Evolutionary conservation across 2,888 invertebrate species (phyloP).

Genomic region (Serrognathus titanus): DNA sequence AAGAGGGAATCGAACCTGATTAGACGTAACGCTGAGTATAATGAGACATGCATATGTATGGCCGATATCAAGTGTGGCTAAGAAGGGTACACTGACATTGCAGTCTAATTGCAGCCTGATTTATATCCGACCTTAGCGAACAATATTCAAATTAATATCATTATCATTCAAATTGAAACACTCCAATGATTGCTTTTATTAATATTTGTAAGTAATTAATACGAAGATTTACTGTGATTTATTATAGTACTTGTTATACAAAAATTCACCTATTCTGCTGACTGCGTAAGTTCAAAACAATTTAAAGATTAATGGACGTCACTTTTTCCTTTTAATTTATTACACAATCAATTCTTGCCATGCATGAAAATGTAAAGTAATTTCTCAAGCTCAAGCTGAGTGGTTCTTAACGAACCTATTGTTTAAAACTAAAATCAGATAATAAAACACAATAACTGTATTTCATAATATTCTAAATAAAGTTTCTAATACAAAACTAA

Average conservation of each 20-base stretch:
- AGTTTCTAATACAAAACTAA: too few relatives aligned
- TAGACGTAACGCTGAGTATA: constrained; percentile 33
- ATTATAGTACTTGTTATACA: neutral
- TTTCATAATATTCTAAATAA: too few relatives aligned
- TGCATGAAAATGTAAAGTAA: too few relatives aligned
- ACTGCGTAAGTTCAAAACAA: too few relatives aligned
- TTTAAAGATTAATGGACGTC: too few relatives aligned
- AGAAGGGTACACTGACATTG: constrained; percentile 38
- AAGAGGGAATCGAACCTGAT: constrained; percentile 40
- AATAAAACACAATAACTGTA: too few relatives aligned
- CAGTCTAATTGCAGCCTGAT: constrained; percentile 31
- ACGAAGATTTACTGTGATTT: constrained; percentile 4
- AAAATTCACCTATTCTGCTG: too few relatives aligned
- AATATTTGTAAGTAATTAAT: constrained; percentile 14
- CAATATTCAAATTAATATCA: constrained; percentile 36
- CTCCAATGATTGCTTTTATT: constrained; percentile 12
- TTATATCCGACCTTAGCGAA: constrained; percentile 33
- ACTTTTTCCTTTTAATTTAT: too few relatives aligned
- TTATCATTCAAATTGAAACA: constrained; percentile 37
- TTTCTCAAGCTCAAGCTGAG: too few relatives aligned
- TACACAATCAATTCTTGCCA: too few relatives aligned
- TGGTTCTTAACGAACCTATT: too few relatives aligned
- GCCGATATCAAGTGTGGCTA: constrained; percentile 38
- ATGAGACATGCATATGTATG: constrained; percentile 48
- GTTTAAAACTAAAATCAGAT: too few relatives aligned